Conservation (phyloP, 2,797 vertebrate species). For the Buphagus erythrorhynchus region DNA sequence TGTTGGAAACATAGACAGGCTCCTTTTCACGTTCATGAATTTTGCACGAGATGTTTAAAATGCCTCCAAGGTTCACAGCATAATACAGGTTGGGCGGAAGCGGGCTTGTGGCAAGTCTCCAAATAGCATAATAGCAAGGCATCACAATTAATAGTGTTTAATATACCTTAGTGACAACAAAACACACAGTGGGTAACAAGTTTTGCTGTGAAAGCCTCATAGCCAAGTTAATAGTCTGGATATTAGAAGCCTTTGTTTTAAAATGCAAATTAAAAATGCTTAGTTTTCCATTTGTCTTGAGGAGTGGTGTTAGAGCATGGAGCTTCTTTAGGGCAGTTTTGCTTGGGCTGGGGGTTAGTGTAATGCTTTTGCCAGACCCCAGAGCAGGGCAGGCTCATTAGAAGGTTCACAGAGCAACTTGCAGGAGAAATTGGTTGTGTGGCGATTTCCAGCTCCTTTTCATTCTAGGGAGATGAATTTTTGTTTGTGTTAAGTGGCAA, state of each 20-base stretch:
- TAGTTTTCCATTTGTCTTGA: slow-evolving; percentile 19
- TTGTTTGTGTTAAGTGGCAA: background rate
- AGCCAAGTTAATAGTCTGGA: slow-evolving; percentile 54
- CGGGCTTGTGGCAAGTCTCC: slow-evolving; percentile 3
- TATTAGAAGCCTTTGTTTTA: slow-evolving; percentile 53
- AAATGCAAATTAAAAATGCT: slow-evolving; percentile 53
- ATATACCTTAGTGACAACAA: slow-evolving; percentile 34
- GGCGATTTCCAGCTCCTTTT: background rate
- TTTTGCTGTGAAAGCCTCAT: slow-evolving; percentile 7
- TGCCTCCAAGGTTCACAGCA: background rate
- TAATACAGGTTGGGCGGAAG: slow-evolving; percentile 7
- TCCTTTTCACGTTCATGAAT: background rate
- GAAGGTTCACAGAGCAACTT: background rate
- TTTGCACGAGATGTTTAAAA: slow-evolving; percentile 10
- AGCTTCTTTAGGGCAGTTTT: slow-evolving; percentile 7
- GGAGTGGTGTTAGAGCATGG: background rate
- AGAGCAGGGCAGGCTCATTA: background rate
- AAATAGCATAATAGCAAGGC: slow-evolving; percentile 17
- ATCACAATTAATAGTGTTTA: slow-evolving; percentile 52
- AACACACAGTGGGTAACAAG: slow-evolving; percentile 26
- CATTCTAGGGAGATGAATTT: background rate
- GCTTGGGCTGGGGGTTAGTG: background rate
- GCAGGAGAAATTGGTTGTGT: background rate
- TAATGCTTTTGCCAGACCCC: background rate
- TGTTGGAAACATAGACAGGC: background rate